Evolutionary conservation across 92 coral and sea anemone genomes (phyloP), one percentile per base, ranked within the genome.

Genomic region (Chrysogorgia sp.): DNA sequence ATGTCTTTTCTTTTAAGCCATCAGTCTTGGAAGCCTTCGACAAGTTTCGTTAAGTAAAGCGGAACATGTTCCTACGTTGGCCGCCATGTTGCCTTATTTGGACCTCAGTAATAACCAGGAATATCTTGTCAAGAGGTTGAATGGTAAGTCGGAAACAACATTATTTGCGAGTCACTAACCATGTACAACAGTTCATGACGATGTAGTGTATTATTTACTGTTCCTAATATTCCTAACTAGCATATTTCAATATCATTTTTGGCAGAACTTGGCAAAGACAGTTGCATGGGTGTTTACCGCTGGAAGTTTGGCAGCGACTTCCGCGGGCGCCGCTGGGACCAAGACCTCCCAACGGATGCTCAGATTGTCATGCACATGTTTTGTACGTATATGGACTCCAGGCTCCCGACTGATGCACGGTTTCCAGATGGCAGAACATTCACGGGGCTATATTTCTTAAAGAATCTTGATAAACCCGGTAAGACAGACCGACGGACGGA

Each of bases 301-400:
- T 94, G 98, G 98, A 94, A 89, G 57, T 87, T 91, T 5, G 98
- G 98, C 1, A 93, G 97, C 15, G 89, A 86, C 57, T 94, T 87
- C 82, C 88, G 98, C 59, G 98, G 96, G 29, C 92, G 92, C 34
- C 79, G 82, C 15, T 94, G 98, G 98, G 92, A 91, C 34, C 93
- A 92, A 74, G 97, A 94, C 63, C 84, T 89, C 10, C 67, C 89
- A 3, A 90, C 98, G 7, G 97, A 94, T 57, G 86, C 98, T 10
- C 67, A 94, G 92, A 74, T 94, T 50, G 83, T 89, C 23, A 84
- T 94, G 88, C 97, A 87, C 81, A 75, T 94, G 89, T 94, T 94
- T 63, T 91, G 98, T 79, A 94, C 98, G 2, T 94, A 94, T 72
- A 94, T 94, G 98, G 98, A 94, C 80, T 91, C 96, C 15, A 76